Conservation (phyloP, 2,888 invertebrate genomes). For the Harmothoe impar region DNA sequence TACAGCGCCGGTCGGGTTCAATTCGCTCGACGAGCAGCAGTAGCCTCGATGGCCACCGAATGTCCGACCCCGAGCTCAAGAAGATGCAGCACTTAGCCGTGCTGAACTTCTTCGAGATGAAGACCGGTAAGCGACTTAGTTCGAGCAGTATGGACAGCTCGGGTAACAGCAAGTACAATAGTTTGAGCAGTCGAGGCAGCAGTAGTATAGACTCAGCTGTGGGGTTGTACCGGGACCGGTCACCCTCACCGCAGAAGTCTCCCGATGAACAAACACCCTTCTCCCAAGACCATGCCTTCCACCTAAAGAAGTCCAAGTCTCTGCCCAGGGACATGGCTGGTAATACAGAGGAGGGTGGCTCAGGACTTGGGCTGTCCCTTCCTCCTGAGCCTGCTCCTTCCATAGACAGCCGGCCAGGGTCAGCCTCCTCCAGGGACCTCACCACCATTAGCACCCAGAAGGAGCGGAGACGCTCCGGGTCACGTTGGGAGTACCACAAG, state of each 20-base stretch:
- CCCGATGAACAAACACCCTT: background rate
- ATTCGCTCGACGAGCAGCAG: slow-evolving; percentile 54
- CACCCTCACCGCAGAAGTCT: slow-evolving; percentile 54
- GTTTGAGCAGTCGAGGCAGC: slow-evolving; percentile 48
- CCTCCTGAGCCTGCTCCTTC: background rate
- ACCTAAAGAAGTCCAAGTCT: slow-evolving; percentile 59
- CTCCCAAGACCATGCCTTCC: background rate
- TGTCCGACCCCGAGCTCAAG: slow-evolving; percentile 88
- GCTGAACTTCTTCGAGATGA: slow-evolving; percentile 91
- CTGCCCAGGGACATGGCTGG: slow-evolving; percentile 54
- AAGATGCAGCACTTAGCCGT: slow-evolving; percentile 91
- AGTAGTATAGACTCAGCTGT: slow-evolving; percentile 34
- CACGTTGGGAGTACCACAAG: slow-evolving; percentile 32
- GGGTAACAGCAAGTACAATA: slow-evolving; percentile 48
- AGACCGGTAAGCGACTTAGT: slow-evolving; percentile 80
- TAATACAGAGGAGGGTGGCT: background rate
- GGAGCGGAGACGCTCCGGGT: background rate
- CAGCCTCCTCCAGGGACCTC: slow-evolving; percentile 30
- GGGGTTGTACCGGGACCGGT: slow-evolving; percentile 28
- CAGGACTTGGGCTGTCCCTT: background rate
- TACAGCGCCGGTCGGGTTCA: slow-evolving; percentile 16
- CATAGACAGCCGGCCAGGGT: background rate
- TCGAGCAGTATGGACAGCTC: slow-evolving; percentile 65
- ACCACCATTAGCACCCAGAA: background rate
- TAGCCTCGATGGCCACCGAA: slow-evolving; percentile 61